These are phyloP conservation scores for Nycticebus coucang DNA, from an alignment of 2,113 vertebrate genomes.

Conservation along the genomic window DNA sequence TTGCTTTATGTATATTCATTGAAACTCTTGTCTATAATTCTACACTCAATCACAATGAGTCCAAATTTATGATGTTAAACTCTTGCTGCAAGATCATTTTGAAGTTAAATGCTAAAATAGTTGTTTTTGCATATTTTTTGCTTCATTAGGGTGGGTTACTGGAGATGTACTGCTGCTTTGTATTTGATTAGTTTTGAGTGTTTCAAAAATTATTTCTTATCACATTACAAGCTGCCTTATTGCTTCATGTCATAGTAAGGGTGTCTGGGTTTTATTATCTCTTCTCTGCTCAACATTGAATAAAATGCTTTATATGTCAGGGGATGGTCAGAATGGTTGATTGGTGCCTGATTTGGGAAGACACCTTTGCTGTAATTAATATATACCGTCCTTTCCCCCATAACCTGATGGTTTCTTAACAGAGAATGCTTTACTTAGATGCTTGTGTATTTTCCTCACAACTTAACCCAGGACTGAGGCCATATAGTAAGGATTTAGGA, in stretches of 20 bases:
- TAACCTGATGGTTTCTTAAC: constrained; percentile 12
- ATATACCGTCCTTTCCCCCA: neutral
- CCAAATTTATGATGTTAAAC: constrained; percentile 33
- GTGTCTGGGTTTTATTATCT: neutral
- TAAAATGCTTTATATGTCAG: neutral
- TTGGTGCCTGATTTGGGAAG: neutral
- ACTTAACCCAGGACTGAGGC: neutral
- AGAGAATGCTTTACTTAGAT: constrained; percentile 42
- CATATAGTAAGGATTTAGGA: constrained; percentile 51
- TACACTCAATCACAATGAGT: neutral
- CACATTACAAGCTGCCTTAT: neutral
- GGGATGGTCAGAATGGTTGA: neutral
- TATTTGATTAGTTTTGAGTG: constrained; percentile 20
- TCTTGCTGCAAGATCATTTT: constrained; percentile 37
- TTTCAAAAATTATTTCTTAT: neutral
- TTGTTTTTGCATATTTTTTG: neutral
- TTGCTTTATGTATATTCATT: constrained; percentile 32
- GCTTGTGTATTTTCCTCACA: constrained; percentile 45
- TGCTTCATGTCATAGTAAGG: neutral
- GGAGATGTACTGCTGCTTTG: neutral
- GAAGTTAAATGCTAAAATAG: constrained; percentile 33
- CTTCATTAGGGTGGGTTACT: constrained; percentile 20
- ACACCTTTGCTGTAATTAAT: constrained; percentile 35
- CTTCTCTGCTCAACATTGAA: constrained; percentile 11
- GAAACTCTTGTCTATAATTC: constrained; percentile 41